Base-by-base conservation (phyloP, 2,888 invertebrate species). In the Chouioia cunea region DNA sequence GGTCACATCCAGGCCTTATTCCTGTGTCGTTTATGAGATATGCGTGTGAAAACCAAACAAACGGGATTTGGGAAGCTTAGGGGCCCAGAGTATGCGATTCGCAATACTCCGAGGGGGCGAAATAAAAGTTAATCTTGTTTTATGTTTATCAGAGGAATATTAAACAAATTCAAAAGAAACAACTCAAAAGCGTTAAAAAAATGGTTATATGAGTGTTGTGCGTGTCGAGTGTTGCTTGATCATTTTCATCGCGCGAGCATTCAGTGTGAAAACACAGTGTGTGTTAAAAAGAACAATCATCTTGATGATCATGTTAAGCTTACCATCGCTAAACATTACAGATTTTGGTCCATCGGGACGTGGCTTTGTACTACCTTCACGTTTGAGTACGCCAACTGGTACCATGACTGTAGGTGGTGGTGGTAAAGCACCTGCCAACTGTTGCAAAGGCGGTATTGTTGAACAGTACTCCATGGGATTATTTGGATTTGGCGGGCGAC, bases 401-500 rank as follows among this genome's bases (percentile, higher is more conserved):
- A 94, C 93, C 89, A 94, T 91, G n/a, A 94, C 93, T 36, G 92
- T 90, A 6, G 93, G 93, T 70, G 87, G 88, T 78, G 86, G 87
- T 75, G 86, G 81, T 77, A 81, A 81, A 79, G 86, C 84, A 68
- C 87, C 87, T 50, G 88, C 89, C 74, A 91, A 91, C 86, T 94
- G 94, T 81, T 93, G 90, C 78, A 91, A 87, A 60, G 94, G 94
- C 64, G 94, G 93, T 80, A 94, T 90, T 54, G 92, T 92, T 71
- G 93, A 93, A 86, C 94, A 94, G 86, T 95, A 95, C 85, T 95
- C 94, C 89, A 92, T 91, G 57, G 95, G 94, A 86, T 95, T 94
- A 86, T 93, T 93, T 62, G 94, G 94, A 86, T 94, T 93, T 60
- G 94, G 93, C 72, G 89, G 89, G 76, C 88, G 87, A 72, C 83